These are phyloP conservation scores for Dolomedes plantarius DNA, from an alignment of 2,888 invertebrate species.

Conservation along the genomic window DNA sequence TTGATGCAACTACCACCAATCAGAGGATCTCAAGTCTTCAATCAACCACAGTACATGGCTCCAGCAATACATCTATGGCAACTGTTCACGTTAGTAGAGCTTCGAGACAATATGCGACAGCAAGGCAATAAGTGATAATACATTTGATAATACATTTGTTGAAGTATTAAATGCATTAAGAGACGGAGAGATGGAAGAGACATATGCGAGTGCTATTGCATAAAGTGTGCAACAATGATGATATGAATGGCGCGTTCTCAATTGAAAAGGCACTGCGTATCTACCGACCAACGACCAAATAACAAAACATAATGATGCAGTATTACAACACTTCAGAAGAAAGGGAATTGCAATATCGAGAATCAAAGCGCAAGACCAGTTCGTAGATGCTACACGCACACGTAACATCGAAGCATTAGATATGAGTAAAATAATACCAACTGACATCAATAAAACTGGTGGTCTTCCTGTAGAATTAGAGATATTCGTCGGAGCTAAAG, in stretches of 20 bases:
- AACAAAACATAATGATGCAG: constrained; percentile 20
- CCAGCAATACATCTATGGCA: background rate
- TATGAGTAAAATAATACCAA: constrained; percentile 23
- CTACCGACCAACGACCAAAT: constrained; percentile 31
- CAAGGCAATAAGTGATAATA: too few relatives aligned
- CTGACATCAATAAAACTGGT: constrained; percentile 26
- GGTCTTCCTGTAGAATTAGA: constrained; percentile 29
- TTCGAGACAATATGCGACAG: background rate
- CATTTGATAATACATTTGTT: constrained; percentile 38
- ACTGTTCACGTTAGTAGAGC: background rate
- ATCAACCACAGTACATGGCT: constrained; percentile 6
- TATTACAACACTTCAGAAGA: constrained; percentile 25
- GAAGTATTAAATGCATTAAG: constrained; percentile 19
- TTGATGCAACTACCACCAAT: background rate
- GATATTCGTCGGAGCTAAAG: constrained; percentile 32
- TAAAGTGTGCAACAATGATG: constrained; percentile 25
- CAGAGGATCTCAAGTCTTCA: constrained; percentile 3
- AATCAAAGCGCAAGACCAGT: constrained; percentile 23
- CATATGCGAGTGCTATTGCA: constrained; percentile 28
- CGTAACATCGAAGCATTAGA: background rate
- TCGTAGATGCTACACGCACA: background rate
- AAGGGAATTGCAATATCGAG: constrained; percentile 25
- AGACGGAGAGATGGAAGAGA: too few relatives aligned
- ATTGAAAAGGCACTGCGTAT: constrained; percentile 34
- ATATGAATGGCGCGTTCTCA: constrained; percentile 29